These are phyloP conservation scores for Heteronetta atricapilla DNA, from an alignment of 2,113 vertebrate genomes.

Conservation along the genomic window DNA sequence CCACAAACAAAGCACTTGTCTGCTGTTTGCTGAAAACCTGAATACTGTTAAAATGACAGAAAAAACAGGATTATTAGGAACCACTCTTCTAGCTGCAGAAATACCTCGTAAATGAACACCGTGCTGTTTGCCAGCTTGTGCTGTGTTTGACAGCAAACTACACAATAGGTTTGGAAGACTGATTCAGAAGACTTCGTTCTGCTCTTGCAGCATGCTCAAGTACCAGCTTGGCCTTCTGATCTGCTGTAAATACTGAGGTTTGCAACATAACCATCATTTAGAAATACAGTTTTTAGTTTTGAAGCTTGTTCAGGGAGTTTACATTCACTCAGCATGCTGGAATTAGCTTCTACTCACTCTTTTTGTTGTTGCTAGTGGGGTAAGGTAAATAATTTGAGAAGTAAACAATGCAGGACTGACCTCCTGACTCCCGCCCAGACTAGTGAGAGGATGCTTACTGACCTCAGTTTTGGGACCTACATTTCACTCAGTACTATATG, in stretches of 20 bases:
- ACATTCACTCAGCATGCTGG: background rate
- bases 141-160: background rate
- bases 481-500: background rate
- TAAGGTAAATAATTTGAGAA: background rate
- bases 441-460: background rate
- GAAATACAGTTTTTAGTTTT: background rate
- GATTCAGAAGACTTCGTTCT: rapidly evolving
- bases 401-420: background rate
- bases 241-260: background rate
- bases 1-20: constrained; percentile 99
- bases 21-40: constrained; percentile 98
- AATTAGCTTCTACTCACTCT: background rate
- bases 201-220: background rate
- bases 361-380: background rate
- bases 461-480: background rate
- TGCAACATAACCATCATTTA: background rate
- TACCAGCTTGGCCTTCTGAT: background rate
- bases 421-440: background rate
- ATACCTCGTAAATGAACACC: background rate
- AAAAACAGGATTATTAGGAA: constrained; percentile 25
- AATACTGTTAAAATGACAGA: constrained; percentile 85
- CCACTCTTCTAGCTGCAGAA: background rate
- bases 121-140: background rate
- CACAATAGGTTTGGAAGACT: background rate
- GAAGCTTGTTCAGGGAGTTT: background rate